These are phyloP conservation scores for Microcebus griseorufus DNA, from an alignment of 2,113 vertebrate species.

Conservation along the genomic window DNA sequence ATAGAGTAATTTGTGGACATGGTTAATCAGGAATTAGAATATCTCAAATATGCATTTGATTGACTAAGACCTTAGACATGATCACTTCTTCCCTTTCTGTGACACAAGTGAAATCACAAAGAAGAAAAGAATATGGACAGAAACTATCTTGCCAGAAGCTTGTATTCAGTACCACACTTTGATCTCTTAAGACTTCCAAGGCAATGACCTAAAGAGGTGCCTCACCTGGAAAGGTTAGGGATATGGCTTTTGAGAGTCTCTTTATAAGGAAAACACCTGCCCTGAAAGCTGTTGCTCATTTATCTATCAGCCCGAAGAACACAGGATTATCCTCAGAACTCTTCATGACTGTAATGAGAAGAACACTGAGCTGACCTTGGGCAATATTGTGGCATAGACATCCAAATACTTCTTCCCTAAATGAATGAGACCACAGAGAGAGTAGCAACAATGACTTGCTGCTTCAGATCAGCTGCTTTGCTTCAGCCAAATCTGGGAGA, in stretches of 20 bases:
- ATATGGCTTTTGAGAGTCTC: background rate
- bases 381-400: background rate
- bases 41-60: background rate
- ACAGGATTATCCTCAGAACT: background rate
- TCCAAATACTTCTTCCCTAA: background rate
- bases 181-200: background rate
- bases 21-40: background rate
- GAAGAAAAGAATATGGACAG: background rate
- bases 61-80: background rate
- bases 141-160: background rate
- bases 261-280: background rate
- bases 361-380: background rate
- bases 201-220: background rate
- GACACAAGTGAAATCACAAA: background rate
- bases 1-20: background rate
- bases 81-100: background rate
- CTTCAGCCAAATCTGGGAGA: background rate
- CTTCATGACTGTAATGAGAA: background rate
- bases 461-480: background rate
- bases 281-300: background rate
- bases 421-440: background rate
- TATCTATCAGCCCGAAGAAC: background rate
- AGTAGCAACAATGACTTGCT: background rate
- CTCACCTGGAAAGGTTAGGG: background rate
- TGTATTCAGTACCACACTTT: background rate